These are phyloP conservation scores for Dendrolimus houi DNA, from an alignment of 2,888 invertebrate genomes.

Conservation along the genomic window DNA sequence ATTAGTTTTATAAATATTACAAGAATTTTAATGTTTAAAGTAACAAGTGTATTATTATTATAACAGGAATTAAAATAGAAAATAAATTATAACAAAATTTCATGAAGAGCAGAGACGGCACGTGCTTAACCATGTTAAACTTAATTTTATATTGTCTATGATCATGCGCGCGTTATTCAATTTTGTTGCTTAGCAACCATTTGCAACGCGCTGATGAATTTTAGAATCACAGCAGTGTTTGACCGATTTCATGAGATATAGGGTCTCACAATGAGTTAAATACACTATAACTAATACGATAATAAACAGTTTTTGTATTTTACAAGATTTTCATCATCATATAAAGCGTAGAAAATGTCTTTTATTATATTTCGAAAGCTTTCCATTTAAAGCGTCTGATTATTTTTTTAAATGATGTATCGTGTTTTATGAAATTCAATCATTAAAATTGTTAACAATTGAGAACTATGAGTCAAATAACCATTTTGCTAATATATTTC, in stretches of 20 bases:
- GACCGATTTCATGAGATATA: conserved; percentile 7
- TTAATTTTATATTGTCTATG: conserved; percentile 17
- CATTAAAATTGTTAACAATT: conserved; percentile 4
- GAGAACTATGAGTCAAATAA: neutral
- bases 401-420: too few relatives aligned
- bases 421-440: too few relatives aligned
- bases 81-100: too few relatives aligned
- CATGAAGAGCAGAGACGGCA: neutral
- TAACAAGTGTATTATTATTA: too few relatives aligned
- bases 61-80: too few relatives aligned
- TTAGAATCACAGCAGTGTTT: conserved; percentile 42
- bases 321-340: too few relatives aligned
- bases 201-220: conserved; percentile 15
- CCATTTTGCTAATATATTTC: neutral
- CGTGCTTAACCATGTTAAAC: neutral
- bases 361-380: too few relatives aligned
- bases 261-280: conserved; percentile 13
- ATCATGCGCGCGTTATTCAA: conserved; percentile 58
- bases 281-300: conserved; percentile 5
- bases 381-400: too few relatives aligned
- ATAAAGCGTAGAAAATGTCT: too few relatives aligned
- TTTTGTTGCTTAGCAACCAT: conserved; percentile 62
- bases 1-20: too few relatives aligned
- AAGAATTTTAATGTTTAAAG: too few relatives aligned
- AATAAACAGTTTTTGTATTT: neutral